Conservation (phyloP, 2,113 vertebrate species). For the Ia io region DNA sequence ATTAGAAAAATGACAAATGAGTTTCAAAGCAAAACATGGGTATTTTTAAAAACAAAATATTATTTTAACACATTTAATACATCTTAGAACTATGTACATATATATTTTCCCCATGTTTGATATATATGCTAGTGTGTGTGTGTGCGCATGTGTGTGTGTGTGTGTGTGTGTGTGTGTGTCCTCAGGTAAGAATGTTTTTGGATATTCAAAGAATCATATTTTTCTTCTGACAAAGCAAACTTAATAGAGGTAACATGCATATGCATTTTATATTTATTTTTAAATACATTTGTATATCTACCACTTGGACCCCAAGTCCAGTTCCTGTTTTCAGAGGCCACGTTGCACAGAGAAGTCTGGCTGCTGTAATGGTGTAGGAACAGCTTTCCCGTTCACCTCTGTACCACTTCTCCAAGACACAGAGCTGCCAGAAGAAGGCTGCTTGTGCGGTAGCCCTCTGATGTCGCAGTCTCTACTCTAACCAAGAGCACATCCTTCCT, state of each 20-base stretch:
- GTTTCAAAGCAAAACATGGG: background rate
- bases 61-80: background rate
- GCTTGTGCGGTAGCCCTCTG: fast-evolving
- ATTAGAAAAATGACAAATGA: background rate
- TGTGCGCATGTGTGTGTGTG: background rate
- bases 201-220: background rate
- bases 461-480: background rate
- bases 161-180: background rate
- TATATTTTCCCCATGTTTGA: background rate
- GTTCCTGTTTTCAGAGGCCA: background rate
- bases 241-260: background rate
- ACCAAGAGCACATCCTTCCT: fast-evolving
- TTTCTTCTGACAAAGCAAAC: background rate
- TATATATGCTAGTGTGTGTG: background rate
- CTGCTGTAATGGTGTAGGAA: background rate
- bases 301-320: background rate
- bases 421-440: background rate
- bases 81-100: background rate
- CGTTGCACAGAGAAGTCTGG: background rate
- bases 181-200: background rate
- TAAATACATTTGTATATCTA: background rate
- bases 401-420: background rate
- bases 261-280: background rate
- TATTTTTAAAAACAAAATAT: background rate
- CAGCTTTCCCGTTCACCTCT: fast-evolving